phyloP scores from a whole-genome alignment of 2,113 vertebrate species.

The Ptilorrhoa leucosticta region DNA sequence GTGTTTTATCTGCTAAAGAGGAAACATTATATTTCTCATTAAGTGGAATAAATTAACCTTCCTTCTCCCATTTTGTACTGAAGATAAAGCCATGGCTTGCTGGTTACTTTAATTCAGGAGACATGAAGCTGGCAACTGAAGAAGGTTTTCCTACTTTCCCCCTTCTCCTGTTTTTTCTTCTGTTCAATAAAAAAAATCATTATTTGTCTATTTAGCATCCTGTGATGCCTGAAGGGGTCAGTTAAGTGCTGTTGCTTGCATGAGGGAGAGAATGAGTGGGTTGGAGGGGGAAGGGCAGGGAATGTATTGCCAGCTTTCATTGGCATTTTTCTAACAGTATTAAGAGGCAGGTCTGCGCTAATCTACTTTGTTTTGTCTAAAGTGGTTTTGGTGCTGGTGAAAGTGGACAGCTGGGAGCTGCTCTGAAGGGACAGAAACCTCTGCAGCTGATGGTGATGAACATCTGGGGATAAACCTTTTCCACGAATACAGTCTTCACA shows the following conservation, averaged over 20 bases:
- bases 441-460: background rate
- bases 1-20: background rate
- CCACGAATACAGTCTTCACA: background rate
- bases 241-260: background rate
- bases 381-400: background rate
- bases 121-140: background rate
- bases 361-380: background rate
- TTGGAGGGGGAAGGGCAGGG: background rate
- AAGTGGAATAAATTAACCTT: background rate
- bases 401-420: background rate
- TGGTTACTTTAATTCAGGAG: background rate
- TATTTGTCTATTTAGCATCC: slow-evolving; percentile 27
- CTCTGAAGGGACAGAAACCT: background rate
- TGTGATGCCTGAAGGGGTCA: slow-evolving; percentile 23
- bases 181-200: slow-evolving; percentile 19
- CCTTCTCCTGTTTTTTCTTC: background rate
- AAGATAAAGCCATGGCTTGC: background rate
- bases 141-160: background rate
- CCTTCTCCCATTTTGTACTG: background rate
- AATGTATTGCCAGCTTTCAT: background rate
- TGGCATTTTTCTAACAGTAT: background rate
- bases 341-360: background rate
- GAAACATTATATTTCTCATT: background rate
- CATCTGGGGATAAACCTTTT: background rate
- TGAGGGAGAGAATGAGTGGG: background rate